Evolutionary conservation across 92 coral and sea anemone species (phyloP).

Genomic region (Zoanthus sociatus): DNA sequence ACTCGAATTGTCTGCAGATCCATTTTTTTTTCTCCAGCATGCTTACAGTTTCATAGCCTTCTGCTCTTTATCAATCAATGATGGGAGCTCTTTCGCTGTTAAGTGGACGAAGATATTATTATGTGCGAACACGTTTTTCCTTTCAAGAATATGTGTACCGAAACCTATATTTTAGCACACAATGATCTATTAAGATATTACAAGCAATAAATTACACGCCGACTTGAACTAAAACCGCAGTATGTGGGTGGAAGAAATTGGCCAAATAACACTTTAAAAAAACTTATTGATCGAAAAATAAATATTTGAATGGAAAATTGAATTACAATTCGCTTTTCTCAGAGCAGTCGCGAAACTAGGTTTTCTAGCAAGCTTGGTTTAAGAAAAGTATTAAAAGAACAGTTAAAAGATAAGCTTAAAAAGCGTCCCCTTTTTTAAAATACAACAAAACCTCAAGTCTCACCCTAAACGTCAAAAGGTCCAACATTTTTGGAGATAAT

Average conservation of each 20-base stretch:
- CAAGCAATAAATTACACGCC: background rate
- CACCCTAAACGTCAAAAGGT: too few relatives aligned
- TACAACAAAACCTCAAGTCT: too few relatives aligned
- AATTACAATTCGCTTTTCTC: background rate
- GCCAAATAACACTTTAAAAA: background rate
- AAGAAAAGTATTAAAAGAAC: background rate
- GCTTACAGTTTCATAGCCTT: background rate
- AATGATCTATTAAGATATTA: conserved; percentile 8
- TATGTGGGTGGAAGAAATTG: conserved; percentile 2
- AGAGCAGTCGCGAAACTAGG: background rate
- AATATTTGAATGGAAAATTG: background rate
- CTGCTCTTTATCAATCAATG: conserved; percentile 39
- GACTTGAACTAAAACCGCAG: conserved; percentile 14
- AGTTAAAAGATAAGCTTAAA: background rate
- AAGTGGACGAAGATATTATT: conserved; percentile 26
- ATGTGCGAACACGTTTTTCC: conserved; percentile 35
- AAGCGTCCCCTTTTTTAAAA: background rate
- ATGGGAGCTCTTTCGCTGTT: conserved; percentile 16
- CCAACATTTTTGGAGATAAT: too few relatives aligned
- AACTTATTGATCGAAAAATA: background rate
- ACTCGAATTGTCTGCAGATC: too few relatives aligned
- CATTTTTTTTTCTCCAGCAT: too few relatives aligned
- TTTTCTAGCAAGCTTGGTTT: background rate
- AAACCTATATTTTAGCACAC: conserved; percentile 18
- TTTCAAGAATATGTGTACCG: conserved; percentile 20